Evolutionary conservation across 2,113 vertebrate species (phyloP).

Genomic region (Odontophorus gujanensis): DNA sequence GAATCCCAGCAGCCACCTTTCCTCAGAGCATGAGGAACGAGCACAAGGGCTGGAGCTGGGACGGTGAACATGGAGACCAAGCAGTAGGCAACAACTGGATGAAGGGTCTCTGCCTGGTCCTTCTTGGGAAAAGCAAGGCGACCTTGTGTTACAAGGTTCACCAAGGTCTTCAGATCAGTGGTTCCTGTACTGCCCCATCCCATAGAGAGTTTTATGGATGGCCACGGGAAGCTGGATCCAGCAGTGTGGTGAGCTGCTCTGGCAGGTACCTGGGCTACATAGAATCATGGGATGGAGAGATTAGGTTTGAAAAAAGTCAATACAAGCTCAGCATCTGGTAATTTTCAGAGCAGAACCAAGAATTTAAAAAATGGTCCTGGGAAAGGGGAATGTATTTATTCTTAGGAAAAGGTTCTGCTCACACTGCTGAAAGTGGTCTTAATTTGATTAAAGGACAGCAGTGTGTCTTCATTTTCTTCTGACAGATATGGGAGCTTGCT

Average conservation of each 20-base stretch:
- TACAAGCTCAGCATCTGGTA: neutral
- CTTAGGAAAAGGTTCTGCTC: neutral
- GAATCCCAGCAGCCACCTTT: neutral
- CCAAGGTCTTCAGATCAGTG: neutral
- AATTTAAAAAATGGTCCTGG: neutral
- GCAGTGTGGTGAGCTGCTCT: neutral
- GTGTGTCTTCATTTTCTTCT: neutral
- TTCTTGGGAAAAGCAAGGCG: neutral
- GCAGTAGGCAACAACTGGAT: accelerated
- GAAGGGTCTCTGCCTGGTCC: neutral
- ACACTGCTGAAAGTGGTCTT: neutral
- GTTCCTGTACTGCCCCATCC: neutral
- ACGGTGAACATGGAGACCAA: neutral
- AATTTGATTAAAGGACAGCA: neutral
- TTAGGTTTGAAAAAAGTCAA: neutral
- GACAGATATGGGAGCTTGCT: neutral
- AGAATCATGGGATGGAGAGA: neutral
- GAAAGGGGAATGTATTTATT: neutral
- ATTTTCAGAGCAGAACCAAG: neutral
- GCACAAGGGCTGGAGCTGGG: neutral
- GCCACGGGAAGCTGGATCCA: neutral
- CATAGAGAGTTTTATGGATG: neutral
- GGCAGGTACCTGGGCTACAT: accelerated
- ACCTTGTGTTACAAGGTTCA: neutral
- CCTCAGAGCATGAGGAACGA: neutral